Evolutionary conservation across 1,140 invertebrate genomes (phyloP).

Genomic region (Bombus ignitus): DNA sequence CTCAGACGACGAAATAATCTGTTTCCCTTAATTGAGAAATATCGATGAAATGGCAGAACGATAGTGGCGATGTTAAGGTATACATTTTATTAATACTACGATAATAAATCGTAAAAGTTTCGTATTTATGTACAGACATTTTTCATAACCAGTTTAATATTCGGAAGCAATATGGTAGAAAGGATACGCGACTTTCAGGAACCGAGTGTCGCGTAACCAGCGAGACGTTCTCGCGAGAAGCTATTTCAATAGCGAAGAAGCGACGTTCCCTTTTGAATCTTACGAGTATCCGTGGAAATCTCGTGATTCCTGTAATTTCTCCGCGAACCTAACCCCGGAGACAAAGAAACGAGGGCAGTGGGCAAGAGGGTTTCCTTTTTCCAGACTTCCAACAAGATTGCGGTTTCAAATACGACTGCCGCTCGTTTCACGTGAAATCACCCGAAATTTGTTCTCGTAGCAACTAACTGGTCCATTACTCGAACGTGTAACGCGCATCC

Average conservation of each 20-base stretch:
- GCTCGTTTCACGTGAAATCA: not conserved
- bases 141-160: not conserved
- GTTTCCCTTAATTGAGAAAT: too few species aligned
- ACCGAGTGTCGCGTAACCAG: not conserved
- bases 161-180: too few species aligned
- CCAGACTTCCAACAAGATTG: not conserved
- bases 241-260: not conserved
- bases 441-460: not conserved
- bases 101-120: not conserved
- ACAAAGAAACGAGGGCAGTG: slow-evolving; percentile 23
- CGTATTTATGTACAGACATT: not conserved
- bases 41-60: too few species aligned
- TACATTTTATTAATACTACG: too few species aligned
- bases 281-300: not conserved
- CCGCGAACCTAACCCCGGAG: not conserved
- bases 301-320: slow-evolving; percentile 27
- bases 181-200: not conserved
- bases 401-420: not conserved
- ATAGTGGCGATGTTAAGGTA: too few species aligned
- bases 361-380: slow-evolving; percentile 12
- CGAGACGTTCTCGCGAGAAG: not conserved
- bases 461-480: not conserved
- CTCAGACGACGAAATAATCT: too few species aligned
- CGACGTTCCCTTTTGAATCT: not conserved
- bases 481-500: not conserved